These are phyloP conservation scores for Tridacna gigas DNA, from an alignment of 2,888 invertebrate genomes.

Conservation along the genomic window DNA sequence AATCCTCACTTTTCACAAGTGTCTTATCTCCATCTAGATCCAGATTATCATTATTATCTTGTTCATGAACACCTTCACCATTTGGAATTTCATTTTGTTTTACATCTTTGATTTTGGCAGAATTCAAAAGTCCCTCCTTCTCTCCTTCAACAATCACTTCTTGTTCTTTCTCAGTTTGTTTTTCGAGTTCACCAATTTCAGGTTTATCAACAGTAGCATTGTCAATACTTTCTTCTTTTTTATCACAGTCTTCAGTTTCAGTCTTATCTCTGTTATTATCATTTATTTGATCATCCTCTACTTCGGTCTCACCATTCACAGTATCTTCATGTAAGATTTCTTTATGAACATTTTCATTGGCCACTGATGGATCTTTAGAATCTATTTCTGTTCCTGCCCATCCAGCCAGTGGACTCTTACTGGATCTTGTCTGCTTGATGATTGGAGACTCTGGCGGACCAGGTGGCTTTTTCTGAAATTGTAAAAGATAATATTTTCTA, in stretches of 20 bases:
- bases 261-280: constrained; percentile 28
- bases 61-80: constrained; percentile 44
- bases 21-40: constrained; percentile 53
- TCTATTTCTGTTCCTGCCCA: constrained; percentile 54
- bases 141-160: neutral
- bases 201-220: constrained; percentile 25
- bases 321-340: constrained; percentile 46
- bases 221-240: constrained; percentile 20
- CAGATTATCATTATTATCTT: constrained; percentile 20
- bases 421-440: constrained; percentile 41
- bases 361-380: constrained; percentile 18
- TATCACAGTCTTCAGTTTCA: constrained; percentile 16
- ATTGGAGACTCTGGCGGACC: constrained; percentile 28
- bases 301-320: constrained; percentile 17
- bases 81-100: neutral
- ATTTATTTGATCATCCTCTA: constrained; percentile 27
- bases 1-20: constrained; percentile 57
- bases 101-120: neutral
- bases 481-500: neutral
- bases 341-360: constrained; percentile 43
- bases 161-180: constrained; percentile 11
- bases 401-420: constrained; percentile 64
- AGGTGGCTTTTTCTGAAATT: constrained; percentile 14
- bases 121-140: neutral
- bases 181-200: constrained; percentile 34